Evolutionary conservation across 2,888 invertebrate genomes (phyloP).

Genomic region (Falcaria lacertinaria): DNA sequence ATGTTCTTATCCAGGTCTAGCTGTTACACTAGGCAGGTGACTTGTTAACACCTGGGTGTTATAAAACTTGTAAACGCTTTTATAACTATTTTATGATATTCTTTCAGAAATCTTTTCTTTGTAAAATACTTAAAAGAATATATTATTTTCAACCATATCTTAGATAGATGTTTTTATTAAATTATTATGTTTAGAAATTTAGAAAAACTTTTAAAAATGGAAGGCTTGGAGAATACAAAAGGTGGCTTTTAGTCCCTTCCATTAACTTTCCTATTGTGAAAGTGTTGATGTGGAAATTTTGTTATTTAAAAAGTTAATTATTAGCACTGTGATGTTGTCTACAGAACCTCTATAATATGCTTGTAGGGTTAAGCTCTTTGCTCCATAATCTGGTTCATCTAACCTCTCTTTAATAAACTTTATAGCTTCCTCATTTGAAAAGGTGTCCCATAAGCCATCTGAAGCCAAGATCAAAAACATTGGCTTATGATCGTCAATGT

Average conservation of each 20-base stretch:
- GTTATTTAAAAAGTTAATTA: slow-evolving; percentile 88
- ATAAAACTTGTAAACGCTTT: too few species aligned
- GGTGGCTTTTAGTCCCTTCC: slow-evolving; percentile 4
- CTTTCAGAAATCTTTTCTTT: too few species aligned
- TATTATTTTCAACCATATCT: too few species aligned
- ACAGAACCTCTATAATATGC: slow-evolving; percentile 95
- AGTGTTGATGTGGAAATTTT: slow-evolving; percentile 38
- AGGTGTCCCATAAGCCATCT: slow-evolving; percentile 98
- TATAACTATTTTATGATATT: too few species aligned
- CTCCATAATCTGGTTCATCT: slow-evolving; percentile 92
- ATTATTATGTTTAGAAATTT: too few species aligned
- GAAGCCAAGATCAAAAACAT: slow-evolving; percentile 95
- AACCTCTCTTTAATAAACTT: slow-evolving; percentile 91
- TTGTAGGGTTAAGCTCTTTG: slow-evolving; percentile 93
- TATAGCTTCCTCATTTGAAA: slow-evolving; percentile 96
- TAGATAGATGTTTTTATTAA: too few species aligned
- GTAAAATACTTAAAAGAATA: too few species aligned
- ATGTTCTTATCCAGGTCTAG: too few species aligned
- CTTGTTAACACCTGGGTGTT: too few species aligned
- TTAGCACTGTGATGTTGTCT: slow-evolving; percentile 96
- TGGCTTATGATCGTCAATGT: slow-evolving; percentile 91
- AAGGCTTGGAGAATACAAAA: slow-evolving; percentile 15
- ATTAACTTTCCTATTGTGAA: slow-evolving; percentile 25
- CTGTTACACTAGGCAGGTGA: too few species aligned
- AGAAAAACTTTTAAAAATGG: slow-evolving; percentile 16